phyloP scores from a whole-genome alignment of 2,797 vertebrate species.

The Eupleurogrammus muticus region DNA sequence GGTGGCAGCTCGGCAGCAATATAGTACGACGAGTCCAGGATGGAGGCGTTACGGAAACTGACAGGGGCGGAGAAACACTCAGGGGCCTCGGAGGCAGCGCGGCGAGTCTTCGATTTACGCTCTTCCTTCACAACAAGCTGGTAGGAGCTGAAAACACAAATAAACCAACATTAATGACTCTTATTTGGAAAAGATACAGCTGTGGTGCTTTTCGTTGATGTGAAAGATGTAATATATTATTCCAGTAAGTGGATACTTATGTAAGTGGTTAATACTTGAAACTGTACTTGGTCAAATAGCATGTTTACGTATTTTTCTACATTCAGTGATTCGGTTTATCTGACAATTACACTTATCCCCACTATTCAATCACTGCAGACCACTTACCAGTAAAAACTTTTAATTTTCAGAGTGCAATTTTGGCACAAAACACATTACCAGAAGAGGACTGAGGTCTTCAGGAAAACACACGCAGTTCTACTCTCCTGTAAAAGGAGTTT shows the following conservation, averaged over 20 bases:
- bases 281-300: neutral
- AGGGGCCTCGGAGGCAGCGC: conserved; percentile 89
- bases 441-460: neutral
- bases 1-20: conserved; percentile 94
- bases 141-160: conserved; percentile 85
- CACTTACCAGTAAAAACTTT: neutral
- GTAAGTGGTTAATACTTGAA: no score
- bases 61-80: conserved; percentile 93
- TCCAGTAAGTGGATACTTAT: no score
- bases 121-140: conserved; percentile 98
- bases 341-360: neutral
- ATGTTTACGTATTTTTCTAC: neutral
- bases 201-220: neutral
- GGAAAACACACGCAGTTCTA: neutral
- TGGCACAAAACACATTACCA: conserved; percentile 20
- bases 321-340: neutral
- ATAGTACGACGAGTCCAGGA: conserved; percentile 91
- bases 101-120: conserved; percentile 89
- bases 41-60: conserved; percentile 93
- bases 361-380: neutral
- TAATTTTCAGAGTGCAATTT: conserved; percentile 28
- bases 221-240: no score
- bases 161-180: neutral
- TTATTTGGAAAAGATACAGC: no score
- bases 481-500: conserved; percentile 1